Evolutionary conservation across 2,113 vertebrate genomes (phyloP).

Genomic region (Psophia crepitans): DNA sequence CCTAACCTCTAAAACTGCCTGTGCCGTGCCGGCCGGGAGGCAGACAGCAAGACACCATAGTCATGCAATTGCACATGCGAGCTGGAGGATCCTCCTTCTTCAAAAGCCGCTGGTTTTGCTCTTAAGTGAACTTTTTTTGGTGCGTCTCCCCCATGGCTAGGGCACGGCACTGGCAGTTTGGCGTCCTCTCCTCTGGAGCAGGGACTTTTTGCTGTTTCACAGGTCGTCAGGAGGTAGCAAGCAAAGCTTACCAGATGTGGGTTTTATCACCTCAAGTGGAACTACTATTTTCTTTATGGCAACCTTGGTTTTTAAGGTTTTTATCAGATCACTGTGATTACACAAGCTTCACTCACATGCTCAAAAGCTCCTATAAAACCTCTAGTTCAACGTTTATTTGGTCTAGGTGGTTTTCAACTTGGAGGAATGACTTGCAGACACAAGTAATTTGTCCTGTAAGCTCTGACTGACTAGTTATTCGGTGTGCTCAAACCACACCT

Average conservation of each 20-base stretch:
- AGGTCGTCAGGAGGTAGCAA: conserved; percentile 12
- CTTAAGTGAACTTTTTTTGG: neutral
- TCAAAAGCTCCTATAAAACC: conserved; percentile 40
- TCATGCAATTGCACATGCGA: neutral
- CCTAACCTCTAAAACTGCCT: neutral
- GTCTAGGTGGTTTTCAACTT: conserved; percentile 42
- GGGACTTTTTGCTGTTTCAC: neutral
- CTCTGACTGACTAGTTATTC: conserved; percentile 18
- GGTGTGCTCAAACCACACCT: neutral
- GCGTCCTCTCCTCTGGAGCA: rapidly evolving
- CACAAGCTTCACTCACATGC: conserved; percentile 25
- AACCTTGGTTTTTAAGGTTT: neutral
- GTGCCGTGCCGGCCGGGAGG: rapidly evolving
- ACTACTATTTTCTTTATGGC: conserved; percentile 14
- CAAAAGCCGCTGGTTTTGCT: neutral
- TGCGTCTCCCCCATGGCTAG: rapidly evolving
- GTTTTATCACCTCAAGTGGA: conserved; percentile 36
- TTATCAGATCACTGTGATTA: conserved; percentile 46
- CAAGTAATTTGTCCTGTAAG: conserved; percentile 38
- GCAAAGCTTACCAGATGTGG: conserved; percentile 27
- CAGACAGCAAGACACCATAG: neutral
- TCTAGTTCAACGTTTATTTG: conserved; percentile 48
- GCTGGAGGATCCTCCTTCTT: neutral
- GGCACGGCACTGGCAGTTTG: neutral
- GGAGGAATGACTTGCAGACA: conserved; percentile 40